These are phyloP conservation scores for Drosophila paramelanica DNA, from an alignment of 2,888 invertebrate genomes.

Conservation along the genomic window DNA sequence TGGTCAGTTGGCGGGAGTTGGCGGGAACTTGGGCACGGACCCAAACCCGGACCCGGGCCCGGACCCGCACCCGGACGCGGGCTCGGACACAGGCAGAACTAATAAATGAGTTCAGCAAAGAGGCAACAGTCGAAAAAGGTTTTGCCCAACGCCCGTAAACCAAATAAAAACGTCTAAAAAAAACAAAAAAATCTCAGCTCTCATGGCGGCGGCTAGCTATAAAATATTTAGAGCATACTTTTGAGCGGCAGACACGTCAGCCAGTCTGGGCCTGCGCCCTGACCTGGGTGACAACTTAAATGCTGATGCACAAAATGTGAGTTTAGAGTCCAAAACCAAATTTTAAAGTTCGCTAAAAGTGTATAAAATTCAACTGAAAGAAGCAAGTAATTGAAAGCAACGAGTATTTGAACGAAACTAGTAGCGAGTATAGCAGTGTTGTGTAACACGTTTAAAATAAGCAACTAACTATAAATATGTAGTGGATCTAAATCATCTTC, in stretches of 20 bases:
- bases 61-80: constrained; percentile 9
- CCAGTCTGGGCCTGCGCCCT: not conserved
- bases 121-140: constrained; percentile 53
- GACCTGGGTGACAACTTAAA: constrained; percentile 55
- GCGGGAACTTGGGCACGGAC: constrained; percentile 16
- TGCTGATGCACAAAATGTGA: constrained; percentile 18
- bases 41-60: constrained; percentile 1
- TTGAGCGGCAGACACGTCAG: constrained; percentile 21
- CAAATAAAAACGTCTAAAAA: constrained; percentile 47
- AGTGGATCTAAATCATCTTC: no score
- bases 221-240: constrained; percentile 70
- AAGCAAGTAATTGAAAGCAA: not conserved
- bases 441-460: no score
- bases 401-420: not conserved
- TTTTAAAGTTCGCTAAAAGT: not conserved
- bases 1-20: constrained; percentile 37
- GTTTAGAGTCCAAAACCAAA: constrained; percentile 1
- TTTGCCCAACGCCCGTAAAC: constrained; percentile 47
- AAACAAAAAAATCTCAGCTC: constrained; percentile 52
- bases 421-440: no score
- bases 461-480: no score
- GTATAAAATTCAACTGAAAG: not conserved
- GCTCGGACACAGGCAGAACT: constrained; percentile 61
- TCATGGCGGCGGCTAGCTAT: constrained; percentile 47
- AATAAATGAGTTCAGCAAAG: constrained; percentile 74